Conservation (phyloP, 1,140 invertebrate species). For the Drosophila ficusphila region DNA sequence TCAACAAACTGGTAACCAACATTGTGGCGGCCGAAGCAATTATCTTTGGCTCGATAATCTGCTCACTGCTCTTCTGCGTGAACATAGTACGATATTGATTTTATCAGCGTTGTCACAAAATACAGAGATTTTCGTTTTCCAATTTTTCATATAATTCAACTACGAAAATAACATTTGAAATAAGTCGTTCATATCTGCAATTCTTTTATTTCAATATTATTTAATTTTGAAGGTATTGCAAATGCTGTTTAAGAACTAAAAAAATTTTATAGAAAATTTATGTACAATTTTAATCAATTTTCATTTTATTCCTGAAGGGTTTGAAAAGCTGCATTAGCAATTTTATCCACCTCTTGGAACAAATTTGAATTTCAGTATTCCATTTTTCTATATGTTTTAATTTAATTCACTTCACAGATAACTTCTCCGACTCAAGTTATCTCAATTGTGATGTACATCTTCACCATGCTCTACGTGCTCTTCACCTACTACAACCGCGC, state of each 20-base stretch:
- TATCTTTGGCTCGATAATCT: slow-evolving; percentile 72
- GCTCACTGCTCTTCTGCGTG: slow-evolving; percentile 69
- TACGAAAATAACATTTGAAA: no score
- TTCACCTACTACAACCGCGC: slow-evolving; percentile 78
- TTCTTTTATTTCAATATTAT: no score
- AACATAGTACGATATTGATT: slow-evolving; percentile 63
- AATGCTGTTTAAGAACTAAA: no score
- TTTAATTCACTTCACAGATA: slow-evolving; percentile 30
- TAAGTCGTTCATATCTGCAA: no score
- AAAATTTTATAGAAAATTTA: no score
- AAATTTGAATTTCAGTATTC: no score
- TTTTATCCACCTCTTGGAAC: no score
- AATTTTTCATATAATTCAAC: not conserved
- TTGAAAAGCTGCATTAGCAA: no score
- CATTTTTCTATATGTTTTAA: not conserved
- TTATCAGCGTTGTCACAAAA: not conserved
- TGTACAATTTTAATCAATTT: no score
- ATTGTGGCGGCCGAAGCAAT: slow-evolving; percentile 67
- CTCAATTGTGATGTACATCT: slow-evolving; percentile 71
- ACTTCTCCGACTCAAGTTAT: slow-evolving; percentile 52
- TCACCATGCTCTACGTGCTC: slow-evolving; percentile 77
- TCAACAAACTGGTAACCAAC: slow-evolving; percentile 65
- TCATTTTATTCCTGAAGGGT: no score
- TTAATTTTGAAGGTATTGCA: no score
- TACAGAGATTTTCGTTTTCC: accelerated